Conservation (phyloP, 2,888 invertebrate genomes). For the Sphaerophoria rueppellii region DNA sequence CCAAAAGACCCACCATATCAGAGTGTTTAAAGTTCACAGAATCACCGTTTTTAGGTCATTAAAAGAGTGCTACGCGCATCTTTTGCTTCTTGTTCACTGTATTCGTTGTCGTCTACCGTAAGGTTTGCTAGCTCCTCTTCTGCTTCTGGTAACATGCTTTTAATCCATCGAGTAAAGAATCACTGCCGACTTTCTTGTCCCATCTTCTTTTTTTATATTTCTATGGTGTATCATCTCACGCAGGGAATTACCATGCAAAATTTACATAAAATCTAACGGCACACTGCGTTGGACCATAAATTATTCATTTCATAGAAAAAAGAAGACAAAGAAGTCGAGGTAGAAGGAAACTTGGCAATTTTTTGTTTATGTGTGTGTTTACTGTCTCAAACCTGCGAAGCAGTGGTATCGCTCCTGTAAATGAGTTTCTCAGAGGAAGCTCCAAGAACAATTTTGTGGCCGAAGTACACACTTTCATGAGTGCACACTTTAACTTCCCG, state of each 20-base stretch:
- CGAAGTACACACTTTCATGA: constrained; percentile 23
- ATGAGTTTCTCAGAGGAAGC: constrained; percentile 21
- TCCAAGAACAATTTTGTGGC: not conserved
- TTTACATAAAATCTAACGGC: constrained; percentile 72
- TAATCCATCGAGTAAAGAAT: constrained; percentile 33
- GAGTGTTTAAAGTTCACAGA: constrained; percentile 64
- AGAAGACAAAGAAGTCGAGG: constrained; percentile 9
- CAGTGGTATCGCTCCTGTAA: constrained; percentile 29
- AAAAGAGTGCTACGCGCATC: constrained; percentile 58
- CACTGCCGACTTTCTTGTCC: constrained; percentile 18
- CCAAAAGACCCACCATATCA: constrained; percentile 50
- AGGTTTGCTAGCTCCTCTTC: not conserved
- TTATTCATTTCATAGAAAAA: constrained; percentile 60
- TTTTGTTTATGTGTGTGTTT: too few relatives aligned
- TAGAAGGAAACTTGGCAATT: constrained; percentile 27
- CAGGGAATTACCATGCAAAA: constrained; percentile 58
- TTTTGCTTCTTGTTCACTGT: not conserved
- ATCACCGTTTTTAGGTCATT: constrained; percentile 70
- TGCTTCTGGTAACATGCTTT: not conserved
- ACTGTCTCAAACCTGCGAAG: not conserved
- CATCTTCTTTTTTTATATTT: constrained; percentile 26
- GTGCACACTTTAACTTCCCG: constrained; percentile 35
- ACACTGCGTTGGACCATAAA: constrained; percentile 65
- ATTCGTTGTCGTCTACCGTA: not conserved
- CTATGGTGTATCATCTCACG: constrained; percentile 43